These are phyloP conservation scores for Eulemur albifrons DNA, from an alignment of 2,797 vertebrate species.

Conservation along the genomic window DNA sequence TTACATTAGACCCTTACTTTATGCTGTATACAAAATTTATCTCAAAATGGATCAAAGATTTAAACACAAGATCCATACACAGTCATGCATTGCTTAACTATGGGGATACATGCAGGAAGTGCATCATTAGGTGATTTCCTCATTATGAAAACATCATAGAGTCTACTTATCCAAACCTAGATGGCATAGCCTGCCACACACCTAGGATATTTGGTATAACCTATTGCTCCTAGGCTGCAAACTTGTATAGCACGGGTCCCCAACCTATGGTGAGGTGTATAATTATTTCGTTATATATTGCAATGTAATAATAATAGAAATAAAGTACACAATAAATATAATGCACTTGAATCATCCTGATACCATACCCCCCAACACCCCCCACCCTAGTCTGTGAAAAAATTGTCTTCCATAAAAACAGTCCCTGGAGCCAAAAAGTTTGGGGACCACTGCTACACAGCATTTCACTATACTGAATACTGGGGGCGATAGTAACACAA, in stretches of 20 bases:
- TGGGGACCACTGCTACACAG: background rate
- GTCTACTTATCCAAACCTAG: background rate
- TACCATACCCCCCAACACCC: no score
- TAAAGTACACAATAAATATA: no score
- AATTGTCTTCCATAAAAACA: no score
- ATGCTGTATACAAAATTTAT: background rate
- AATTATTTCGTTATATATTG: no score
- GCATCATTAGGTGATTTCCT: background rate
- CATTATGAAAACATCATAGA: background rate
- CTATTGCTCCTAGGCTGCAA: background rate
- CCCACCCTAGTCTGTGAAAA: no score
- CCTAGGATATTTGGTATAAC: background rate
- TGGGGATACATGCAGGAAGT: background rate
- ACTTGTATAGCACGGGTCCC: no score
- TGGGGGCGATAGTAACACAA: no score
- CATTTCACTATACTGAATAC: background rate
- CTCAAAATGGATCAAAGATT: background rate
- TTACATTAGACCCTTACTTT: background rate
- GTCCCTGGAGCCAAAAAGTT: no score
- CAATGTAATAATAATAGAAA: no score
- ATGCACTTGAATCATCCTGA: no score
- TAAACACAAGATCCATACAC: background rate
- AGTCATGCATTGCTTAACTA: background rate
- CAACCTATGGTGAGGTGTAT: no score
- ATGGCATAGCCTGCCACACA: no score